Base-by-base conservation (phyloP, 1,140 invertebrate genomes). In the Himalopsyche phryganea region DNA sequence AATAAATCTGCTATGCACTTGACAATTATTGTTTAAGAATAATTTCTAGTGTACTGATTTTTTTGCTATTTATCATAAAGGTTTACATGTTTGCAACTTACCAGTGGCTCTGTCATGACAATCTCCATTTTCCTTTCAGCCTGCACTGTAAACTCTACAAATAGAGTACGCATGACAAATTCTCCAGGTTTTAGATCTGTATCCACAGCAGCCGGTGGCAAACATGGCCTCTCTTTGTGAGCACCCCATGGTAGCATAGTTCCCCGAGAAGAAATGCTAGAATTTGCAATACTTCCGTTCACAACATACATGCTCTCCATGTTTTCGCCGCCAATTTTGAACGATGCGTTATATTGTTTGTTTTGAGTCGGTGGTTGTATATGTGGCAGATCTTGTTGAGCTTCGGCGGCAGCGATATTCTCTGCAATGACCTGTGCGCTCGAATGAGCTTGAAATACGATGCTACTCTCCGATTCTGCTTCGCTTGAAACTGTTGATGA, bases 51-150 rank as follows among this genome's bases (percentile, higher is more conserved):
- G n/a, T n/a, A n/a, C n/a, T n/a, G n/a, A n/a, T n/a, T n/a, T n/a
- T n/a, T n/a, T n/a, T n/a, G n/a, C 33, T 35, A 15, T 11, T 50
- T 35, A 38, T 50, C 9, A 32, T 28, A n/a, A n/a, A n/a, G n/a
- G n/a, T n/a, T n/a, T n/a, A n/a, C n/a, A n/a, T n/a, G n/a, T n/a
- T n/a, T n/a, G n/a, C 40, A 6, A 67, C 71, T 71, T 80, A 91
- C 92, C 69, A 88, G 78, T 61, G 89, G 84, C 76, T 98, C 96
- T 52, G 87, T 81, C 84, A 98, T 91, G 6, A 98, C 92, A 65
- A 86, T 82, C 71, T 98, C 94, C 76, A 98, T 96, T 76, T 98
- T 98, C 68, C 89, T 90, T 66, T 97, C 94, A 2, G 92, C 92
- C 67, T 95, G 88, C 0, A 88, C 76, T 2, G 94, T 96, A 68